Evolutionary conservation across 2,797 vertebrate species (phyloP), one percentile per base, ranked within the genome.

Genomic region (Champsocephalus gunnari): DNA sequence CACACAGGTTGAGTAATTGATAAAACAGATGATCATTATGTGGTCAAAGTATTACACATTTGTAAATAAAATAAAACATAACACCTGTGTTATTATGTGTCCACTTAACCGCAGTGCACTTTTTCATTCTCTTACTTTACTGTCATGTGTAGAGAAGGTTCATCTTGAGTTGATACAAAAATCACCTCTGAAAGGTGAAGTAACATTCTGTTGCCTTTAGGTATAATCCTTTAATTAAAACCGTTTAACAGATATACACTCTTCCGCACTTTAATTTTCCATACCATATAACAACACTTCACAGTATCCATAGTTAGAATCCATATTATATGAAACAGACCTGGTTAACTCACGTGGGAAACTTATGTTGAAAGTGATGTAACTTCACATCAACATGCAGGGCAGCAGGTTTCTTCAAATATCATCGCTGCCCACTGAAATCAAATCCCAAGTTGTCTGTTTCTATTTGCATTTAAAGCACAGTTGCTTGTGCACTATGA

Each of bases 401-500:
- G 12, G 57, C 14, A 6, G 24, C 45, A 47, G 19, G 11, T 59
- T 67, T 11, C 41, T 28, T 56, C 12, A 50, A 51, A 54, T 44
- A 61, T 71, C 62, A 28, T 47, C 63, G 17, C 19, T 34, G 44
- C 44, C 21, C 47, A 28, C 2, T n/a, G 56, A 53, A 58, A 49
- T 58, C 61, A 70, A 44, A 21, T 54, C 60, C 21, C 10, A 71
- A 19, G 13, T 56, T 44, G 32, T 50, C 43, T 50, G 3, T 41
- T 73, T 56, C 4, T 16, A 66, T 68, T 75, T 75, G 38, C 50
- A 61, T 58, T 70, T 67, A 50, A 73, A 57, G 24, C 21, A 34
- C 55, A 53, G 9, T 56, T 21, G n/a, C n/a, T 54, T 3, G 5
- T 21, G 64, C 41, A 28, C 49, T 12, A 24, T 6, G 3, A 58